Evolutionary conservation across 2,797 vertebrate species (phyloP).

Genomic region (Poecile montanus): DNA sequence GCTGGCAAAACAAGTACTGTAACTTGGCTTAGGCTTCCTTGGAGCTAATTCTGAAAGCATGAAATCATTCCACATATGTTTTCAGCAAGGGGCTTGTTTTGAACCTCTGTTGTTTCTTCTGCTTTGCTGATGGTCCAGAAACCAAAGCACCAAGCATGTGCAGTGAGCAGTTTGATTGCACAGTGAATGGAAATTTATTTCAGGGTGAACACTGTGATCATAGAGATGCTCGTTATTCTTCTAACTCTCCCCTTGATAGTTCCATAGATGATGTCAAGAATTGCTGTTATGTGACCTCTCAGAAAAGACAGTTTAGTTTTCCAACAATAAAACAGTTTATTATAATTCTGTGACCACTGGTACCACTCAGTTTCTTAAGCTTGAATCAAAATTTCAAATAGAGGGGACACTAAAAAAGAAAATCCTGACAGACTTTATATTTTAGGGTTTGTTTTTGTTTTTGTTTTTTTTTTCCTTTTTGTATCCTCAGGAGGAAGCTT

Average conservation of each 20-base stretch:
- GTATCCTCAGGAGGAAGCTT: background rate
- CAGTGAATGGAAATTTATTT: background rate
- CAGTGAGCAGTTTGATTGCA: background rate
- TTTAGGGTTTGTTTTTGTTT: background rate
- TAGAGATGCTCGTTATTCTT: background rate
- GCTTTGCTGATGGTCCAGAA: background rate
- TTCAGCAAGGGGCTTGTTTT: background rate
- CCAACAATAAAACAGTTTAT: background rate
- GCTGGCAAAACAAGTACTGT: conserved; percentile 6
- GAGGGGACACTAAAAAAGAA: background rate
- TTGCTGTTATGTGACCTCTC: background rate
- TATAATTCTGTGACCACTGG: background rate
- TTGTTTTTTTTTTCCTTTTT: background rate
- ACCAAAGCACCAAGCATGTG: background rate
- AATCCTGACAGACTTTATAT: background rate
- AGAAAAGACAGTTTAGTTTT: background rate
- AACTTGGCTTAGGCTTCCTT: background rate
- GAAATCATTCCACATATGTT: background rate
- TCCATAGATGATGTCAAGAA: background rate
- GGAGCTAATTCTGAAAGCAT: background rate
- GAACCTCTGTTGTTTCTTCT: background rate
- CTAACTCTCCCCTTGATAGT: background rate
- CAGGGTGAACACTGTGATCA: background rate
- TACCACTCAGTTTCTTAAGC: background rate
- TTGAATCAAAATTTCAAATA: background rate